A percentile compares a stretch with the other conserved stretches of the same genome.
Evolutionary conservation across 2,888 invertebrate genomes (phyloP).

Genomic region (Xylota sylvarum): DNA sequence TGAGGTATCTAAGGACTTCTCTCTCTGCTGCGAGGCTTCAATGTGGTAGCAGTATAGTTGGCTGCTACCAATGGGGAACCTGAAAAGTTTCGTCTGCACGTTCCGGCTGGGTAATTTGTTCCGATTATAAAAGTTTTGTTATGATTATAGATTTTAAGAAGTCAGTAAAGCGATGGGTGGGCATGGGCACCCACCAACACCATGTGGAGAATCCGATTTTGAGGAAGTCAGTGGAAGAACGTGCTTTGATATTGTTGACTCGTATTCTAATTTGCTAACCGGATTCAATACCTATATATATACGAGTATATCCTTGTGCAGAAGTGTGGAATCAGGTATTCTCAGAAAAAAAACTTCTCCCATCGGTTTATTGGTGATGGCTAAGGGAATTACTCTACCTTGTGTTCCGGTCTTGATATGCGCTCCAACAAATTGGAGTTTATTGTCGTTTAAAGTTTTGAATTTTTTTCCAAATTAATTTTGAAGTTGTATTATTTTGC

Average conservation of each 20-base stretch:
- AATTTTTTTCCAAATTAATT: too few relatives aligned
- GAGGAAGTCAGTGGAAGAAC: constrained; percentile 50
- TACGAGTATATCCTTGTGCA: constrained; percentile 14
- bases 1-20: constrained; percentile 48
- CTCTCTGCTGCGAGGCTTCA: constrained; percentile 13
- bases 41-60: not conserved
- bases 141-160: constrained; percentile 74
- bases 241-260: constrained; percentile 71
- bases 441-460: not conserved
- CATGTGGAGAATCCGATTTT: constrained; percentile 32
- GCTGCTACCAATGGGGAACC: constrained; percentile 42
- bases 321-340: constrained; percentile 19
- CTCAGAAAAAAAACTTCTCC: not conserved
- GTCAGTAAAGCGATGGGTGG: constrained; percentile 3
- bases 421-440: not conserved
- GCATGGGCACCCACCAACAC: not conserved
- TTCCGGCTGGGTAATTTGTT: constrained; percentile 76
- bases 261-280: constrained; percentile 69
- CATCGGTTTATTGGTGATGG: not conserved
- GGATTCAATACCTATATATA: not conserved
- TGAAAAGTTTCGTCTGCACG: constrained; percentile 73
- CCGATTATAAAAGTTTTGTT: constrained; percentile 77
- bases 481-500: too few relatives aligned
- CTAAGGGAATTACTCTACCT: not conserved
- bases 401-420: not conserved